A percentile compares a stretch with the other conserved stretches of the same genome.
phyloP scores from a whole-genome alignment of 2,888 invertebrate genomes.

The Listrodromus nycthemerus region DNA sequence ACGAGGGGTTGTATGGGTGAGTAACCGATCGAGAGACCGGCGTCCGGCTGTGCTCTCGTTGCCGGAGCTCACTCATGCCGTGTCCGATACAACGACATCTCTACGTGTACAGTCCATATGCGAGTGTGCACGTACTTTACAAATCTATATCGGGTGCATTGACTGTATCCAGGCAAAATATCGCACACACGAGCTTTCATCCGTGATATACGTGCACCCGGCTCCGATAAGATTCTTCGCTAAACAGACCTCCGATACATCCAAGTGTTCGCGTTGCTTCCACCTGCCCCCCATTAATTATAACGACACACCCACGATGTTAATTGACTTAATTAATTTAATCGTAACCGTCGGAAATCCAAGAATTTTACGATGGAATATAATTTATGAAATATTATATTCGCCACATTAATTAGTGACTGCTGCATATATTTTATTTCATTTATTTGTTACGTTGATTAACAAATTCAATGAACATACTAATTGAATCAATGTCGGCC shows the following conservation, averaged over 20 bases:
- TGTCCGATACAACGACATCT: background rate
- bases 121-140: background rate
- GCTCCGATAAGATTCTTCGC: constrained; percentile 32
- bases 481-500: background rate
- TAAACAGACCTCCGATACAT: constrained; percentile 2
- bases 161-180: constrained; percentile 23
- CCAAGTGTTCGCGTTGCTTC: background rate
- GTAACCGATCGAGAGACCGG: constrained; percentile 50
- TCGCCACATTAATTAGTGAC: too few relatives aligned
- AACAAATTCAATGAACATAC: too few relatives aligned
- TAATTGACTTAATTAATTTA: background rate
- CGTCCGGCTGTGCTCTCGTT: constrained; percentile 23
- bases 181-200: constrained; percentile 22
- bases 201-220: constrained; percentile 30
- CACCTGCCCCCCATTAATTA: background rate
- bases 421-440: too few relatives aligned
- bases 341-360: background rate
- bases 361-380: too few relatives aligned
- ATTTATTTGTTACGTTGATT: too few relatives aligned
- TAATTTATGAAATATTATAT: too few relatives aligned
- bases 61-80: background rate
- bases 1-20: constrained; percentile 36
- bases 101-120: background rate
- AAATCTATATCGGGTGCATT: constrained; percentile 4
- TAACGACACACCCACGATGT: background rate